A percentile compares a stretch with the other conserved stretches of the same genome.
These are phyloP conservation scores for Grus americana DNA, from an alignment of 2,113 vertebrate species.

Conservation along the genomic window DNA sequence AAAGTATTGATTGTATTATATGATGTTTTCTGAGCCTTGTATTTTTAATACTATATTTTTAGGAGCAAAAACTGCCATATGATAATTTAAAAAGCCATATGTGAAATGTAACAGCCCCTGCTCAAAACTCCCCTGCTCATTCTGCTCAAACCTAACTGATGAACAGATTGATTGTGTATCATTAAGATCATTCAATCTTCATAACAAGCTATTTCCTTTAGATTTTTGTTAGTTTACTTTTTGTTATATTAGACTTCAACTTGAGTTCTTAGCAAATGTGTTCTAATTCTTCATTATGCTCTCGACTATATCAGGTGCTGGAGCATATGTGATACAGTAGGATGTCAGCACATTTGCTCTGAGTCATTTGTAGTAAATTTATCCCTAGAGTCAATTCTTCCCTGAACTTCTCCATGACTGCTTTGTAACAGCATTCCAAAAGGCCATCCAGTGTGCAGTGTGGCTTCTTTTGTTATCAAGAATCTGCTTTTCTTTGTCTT, in stretches of 20 bases:
- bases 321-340: not conserved
- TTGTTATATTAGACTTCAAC: not conserved
- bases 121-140: not conserved
- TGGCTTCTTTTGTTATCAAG: not conserved
- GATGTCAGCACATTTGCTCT: not conserved
- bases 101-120: not conserved
- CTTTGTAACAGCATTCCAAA: not conserved
- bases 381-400: not conserved
- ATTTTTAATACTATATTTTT: not conserved
- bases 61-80: not conserved
- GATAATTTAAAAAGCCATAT: not conserved
- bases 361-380: not conserved
- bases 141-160: not conserved
- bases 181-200: not conserved
- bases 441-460: not conserved
- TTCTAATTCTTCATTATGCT: not conserved
- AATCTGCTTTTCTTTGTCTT: not conserved
- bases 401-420: not conserved
- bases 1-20: not conserved
- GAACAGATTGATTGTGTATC: not conserved
- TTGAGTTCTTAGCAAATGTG: not conserved
- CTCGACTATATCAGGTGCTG: not conserved
- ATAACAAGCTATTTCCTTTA: not conserved
- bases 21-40: not conserved
- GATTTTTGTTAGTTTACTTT: not conserved